Conservation (phyloP, 2,888 invertebrate genomes). For the Miltochrista miniata region DNA sequence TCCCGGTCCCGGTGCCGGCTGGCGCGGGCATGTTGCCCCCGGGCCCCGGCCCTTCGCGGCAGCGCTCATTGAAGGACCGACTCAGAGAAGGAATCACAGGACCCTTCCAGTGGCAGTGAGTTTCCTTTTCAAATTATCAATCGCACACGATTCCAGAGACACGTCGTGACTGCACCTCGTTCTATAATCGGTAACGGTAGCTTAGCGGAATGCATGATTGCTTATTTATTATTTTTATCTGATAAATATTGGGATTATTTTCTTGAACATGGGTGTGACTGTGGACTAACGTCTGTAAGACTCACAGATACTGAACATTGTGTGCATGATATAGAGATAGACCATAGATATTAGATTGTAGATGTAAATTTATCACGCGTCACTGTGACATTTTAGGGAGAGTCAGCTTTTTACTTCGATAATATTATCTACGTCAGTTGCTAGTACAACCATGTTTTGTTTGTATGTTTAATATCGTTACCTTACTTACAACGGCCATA, state of each 20-base stretch:
- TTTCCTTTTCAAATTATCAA: constrained; percentile 46
- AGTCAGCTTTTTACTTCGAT: too few relatives aligned
- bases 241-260: not conserved
- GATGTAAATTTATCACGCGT: too few relatives aligned
- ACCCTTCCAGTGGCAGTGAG: constrained; percentile 93
- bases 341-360: too few relatives aligned
- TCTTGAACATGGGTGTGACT: not conserved
- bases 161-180: constrained; percentile 5
- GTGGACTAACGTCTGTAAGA: too few relatives aligned
- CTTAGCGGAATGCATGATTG: constrained; percentile 13
- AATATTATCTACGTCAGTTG: too few relatives aligned
- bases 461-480: too few relatives aligned
- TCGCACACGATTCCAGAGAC: constrained; percentile 16
- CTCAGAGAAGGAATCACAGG: constrained; percentile 91
- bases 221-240: constrained; percentile 3
- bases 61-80: constrained; percentile 90
- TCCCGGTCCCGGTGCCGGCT: constrained; percentile 66
- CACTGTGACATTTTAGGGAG: too few relatives aligned
- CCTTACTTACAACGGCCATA: too few relatives aligned
- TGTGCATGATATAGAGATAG: too few relatives aligned
- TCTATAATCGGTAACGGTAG: not conserved
- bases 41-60: constrained; percentile 85
- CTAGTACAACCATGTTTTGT: too few relatives aligned
- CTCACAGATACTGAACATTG: too few relatives aligned
- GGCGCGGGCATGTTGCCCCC: constrained; percentile 76